Evolutionary conservation across 2,888 invertebrate genomes (phyloP).

Genomic region (Lithophane socia): DNA sequence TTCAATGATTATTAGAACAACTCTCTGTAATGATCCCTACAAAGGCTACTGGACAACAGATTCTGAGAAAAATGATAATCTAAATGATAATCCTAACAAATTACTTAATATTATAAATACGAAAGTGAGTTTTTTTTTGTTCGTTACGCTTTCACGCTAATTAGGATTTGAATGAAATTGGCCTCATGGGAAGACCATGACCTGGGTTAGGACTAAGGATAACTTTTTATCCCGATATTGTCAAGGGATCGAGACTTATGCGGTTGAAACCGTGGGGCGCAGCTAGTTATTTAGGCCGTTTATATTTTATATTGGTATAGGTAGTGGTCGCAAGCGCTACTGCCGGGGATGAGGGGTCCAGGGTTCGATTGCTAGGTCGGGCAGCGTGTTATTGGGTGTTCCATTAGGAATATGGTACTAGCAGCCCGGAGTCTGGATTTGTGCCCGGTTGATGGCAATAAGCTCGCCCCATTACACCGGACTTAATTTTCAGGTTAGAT

Average conservation of each 20-base stretch:
- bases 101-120: no score
- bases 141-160: no score
- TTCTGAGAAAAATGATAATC: no score
- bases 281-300: conserved; percentile 5
- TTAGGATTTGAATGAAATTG: no score
- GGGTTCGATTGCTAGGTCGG: not conserved
- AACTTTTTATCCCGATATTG: no score
- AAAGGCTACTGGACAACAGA: not conserved
- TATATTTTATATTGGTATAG: not conserved
- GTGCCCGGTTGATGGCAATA: not conserved
- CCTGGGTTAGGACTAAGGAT: no score
- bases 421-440: not conserved
- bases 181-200: no score
- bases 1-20: not conserved
- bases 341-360: no score
- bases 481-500: no score
- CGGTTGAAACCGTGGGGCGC: no score
- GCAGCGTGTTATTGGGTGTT: not conserved
- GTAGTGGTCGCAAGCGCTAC: not conserved
- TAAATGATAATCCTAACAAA: not conserved
- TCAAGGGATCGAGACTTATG: no score
- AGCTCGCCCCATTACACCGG: not conserved
- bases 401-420: not conserved
- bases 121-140: no score
- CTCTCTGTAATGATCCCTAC: not conserved